phyloP scores from a whole-genome alignment of 2,797 vertebrate genomes.

The Jordanella pulchra region DNA sequence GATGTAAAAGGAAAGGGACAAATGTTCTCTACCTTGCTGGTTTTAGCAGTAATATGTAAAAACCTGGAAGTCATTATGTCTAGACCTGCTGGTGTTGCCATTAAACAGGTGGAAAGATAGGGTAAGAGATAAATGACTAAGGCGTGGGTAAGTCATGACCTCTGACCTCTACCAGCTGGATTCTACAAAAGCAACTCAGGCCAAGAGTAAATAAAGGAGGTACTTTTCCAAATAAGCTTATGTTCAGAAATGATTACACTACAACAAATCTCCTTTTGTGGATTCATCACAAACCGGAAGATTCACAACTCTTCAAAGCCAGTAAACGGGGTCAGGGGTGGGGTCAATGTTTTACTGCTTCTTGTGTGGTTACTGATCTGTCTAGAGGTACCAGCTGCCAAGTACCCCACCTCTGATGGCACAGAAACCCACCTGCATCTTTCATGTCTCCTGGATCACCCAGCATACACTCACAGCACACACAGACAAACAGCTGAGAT shows the following conservation, averaged over 20 bases:
- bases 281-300: background rate
- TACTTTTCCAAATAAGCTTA: constrained; percentile 5
- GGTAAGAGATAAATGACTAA: constrained; percentile 42
- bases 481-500: constrained; percentile 60
- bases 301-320: background rate
- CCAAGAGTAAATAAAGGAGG: constrained; percentile 12
- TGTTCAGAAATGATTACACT: background rate
- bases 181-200: constrained; percentile 38
- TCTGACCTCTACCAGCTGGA: constrained; percentile 50
- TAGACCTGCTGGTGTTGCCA: constrained; percentile 54
- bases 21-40: background rate
- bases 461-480: constrained; percentile 55
- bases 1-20: background rate
- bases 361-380: constrained; percentile 56
- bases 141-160: constrained; percentile 45
- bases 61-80: constrained; percentile 25
- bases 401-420: constrained; percentile 66
- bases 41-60: constrained; percentile 6
- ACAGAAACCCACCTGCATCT: constrained; percentile 37
- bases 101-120: constrained; percentile 48
- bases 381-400: constrained; percentile 48
- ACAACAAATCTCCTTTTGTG: background rate
- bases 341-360: constrained; percentile 27
- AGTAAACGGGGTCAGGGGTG: too few species aligned
- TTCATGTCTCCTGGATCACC: constrained; percentile 46